Base-by-base conservation (phyloP, 2,113 vertebrate genomes). In the Tauraco erythrolophus region DNA sequence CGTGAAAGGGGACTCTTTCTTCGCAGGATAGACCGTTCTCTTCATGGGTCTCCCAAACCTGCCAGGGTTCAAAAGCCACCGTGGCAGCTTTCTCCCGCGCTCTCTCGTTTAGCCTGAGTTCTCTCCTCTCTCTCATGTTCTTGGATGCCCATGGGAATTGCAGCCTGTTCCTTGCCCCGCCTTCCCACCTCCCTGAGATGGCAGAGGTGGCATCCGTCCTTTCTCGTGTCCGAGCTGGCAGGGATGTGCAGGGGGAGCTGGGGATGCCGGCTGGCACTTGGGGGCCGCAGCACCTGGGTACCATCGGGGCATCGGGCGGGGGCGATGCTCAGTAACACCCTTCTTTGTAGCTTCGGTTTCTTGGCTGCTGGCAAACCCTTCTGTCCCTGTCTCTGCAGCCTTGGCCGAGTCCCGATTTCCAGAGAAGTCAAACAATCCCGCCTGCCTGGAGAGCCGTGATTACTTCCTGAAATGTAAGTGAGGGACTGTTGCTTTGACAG, bases 381-480 rank as follows among this genome's bases (percentile, higher is more conserved):
- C 72, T 56, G 60, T 95, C 57, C 69, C 41, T 85, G 58, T 96
- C 56, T 46, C 74, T 4, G 14, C 94, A 98, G 98, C 41, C 0
- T 8, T 96, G 22, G 27, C 82, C 0, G 85, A 98, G 14, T 78
- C 96, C 33, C 95, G 41, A 10, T 88, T 97, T 92, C 93, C 97
- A 4, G 97, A 98, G 2, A 98, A 97, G 88, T 91, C 93, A 12
- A 95, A 71, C 92, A 91, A 61, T 14, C 71, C 97, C 1, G 95
- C 97, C 80, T 97, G 87, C 57, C 95, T 96, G 90, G 97, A 97
- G 17, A 94, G 56, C 86, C 95, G 98, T 7, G 98, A 98, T 77
- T 98, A 98, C 75, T 98, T 98, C 95, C 97, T 98, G 91, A 98
- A 98, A 92, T 98, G 98, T 98, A 96, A 98, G 98, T 0, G 0